Evolutionary conservation across 1,140 invertebrate species (phyloP).

Genomic region (Cephus cinctus): DNA sequence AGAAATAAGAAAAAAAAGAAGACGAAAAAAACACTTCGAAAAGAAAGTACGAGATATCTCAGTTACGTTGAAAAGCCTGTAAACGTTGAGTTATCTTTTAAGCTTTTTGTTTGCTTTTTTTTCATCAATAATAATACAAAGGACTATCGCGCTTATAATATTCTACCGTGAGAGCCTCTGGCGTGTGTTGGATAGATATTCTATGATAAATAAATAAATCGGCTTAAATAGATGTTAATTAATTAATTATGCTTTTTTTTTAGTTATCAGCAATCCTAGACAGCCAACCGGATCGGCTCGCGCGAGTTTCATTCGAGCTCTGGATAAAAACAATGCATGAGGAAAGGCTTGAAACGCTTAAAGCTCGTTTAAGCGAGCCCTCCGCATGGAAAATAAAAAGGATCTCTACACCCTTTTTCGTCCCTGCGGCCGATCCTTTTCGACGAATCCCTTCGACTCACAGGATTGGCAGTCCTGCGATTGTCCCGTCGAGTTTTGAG

Average conservation of each 20-base stretch:
- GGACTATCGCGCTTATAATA: background rate
- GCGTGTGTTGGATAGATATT: background rate
- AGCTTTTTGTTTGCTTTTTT: background rate
- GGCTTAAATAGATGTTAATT: background rate
- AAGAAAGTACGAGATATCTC: background rate
- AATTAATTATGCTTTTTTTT: background rate
- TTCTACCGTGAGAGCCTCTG: background rate
- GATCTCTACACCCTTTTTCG: no score
- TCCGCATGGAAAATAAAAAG: slow-evolving; percentile 31
- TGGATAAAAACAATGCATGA: slow-evolving; percentile 24
- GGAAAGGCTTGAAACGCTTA: slow-evolving; percentile 39
- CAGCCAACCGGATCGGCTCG: slow-evolving; percentile 8
- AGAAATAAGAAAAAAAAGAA: no score
- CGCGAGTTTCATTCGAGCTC: slow-evolving; percentile 20
- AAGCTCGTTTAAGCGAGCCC: slow-evolving; percentile 39
- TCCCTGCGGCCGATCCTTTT: no score
- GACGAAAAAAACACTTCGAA: no score
- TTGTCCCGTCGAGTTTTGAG: background rate
- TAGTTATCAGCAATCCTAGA: slow-evolving; percentile 3
- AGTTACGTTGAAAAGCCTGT: background rate
- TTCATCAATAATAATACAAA: background rate
- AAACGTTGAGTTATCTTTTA: background rate
- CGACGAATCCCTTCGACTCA: no score
- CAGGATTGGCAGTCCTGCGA: background rate
- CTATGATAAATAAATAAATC: background rate